Conservation (phyloP, 2,888 invertebrate genomes). For the Eupithecia insigniata region DNA sequence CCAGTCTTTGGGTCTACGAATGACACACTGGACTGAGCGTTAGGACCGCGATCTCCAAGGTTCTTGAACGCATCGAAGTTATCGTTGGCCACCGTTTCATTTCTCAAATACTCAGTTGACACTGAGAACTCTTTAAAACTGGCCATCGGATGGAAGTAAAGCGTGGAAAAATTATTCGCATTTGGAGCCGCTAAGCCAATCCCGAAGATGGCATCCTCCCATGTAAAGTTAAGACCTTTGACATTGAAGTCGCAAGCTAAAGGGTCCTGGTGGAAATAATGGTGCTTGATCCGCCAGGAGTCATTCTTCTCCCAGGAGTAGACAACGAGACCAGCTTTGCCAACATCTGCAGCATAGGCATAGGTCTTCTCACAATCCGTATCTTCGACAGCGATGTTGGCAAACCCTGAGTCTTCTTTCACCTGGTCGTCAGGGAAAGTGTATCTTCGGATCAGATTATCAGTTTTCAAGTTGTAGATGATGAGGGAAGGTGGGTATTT, state of each 20-base stretch:
- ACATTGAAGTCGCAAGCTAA: conserved; percentile 89
- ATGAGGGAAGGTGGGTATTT: conserved; percentile 86
- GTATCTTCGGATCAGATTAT: conserved; percentile 87
- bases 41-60: conserved; percentile 88
- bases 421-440: conserved; percentile 86
- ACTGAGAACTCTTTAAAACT: conserved; percentile 91
- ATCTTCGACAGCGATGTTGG: conserved; percentile 91
- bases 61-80: conserved; percentile 87
- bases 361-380: conserved; percentile 88
- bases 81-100: conserved; percentile 81
- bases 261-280: conserved; percentile 89
- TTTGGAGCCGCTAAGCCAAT: conserved; percentile 87
- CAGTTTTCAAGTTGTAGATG: conserved; percentile 89
- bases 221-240: conserved; percentile 87
- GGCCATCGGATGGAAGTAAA: conserved; percentile 92
- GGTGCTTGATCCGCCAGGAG: conserved; percentile 90
- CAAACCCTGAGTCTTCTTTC: conserved; percentile 87
- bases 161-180: conserved; percentile 86
- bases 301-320: conserved; percentile 89
- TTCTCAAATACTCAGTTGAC: conserved; percentile 87
- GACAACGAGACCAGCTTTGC: conserved; percentile 88
- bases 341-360: conserved; percentile 89
- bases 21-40: conserved; percentile 89
- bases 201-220: conserved; percentile 92
- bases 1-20: conserved; percentile 89